Conservation (phyloP, 2,888 invertebrate species). For the Cartodere bifasciata region DNA sequence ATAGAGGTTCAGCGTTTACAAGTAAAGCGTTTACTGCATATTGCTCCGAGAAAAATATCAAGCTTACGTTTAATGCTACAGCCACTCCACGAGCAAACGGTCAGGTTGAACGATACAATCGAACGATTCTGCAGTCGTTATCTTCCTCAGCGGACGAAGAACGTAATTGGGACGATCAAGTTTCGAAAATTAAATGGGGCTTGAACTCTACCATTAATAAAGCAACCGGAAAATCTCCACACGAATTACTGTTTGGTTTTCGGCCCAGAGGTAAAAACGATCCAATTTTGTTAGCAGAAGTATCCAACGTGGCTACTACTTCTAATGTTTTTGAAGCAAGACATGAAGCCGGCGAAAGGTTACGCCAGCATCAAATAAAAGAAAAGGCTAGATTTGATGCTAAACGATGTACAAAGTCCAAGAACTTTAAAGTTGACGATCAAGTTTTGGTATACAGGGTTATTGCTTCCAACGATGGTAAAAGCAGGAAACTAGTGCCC, state of each 20-base stretch:
- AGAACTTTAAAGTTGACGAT: slow-evolving; percentile 5
- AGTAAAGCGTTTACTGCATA: neutral
- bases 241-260: slow-evolving; percentile 5
- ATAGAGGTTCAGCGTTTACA: neutral
- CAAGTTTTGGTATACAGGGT: slow-evolving; percentile 7
- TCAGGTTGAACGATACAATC: slow-evolving; percentile 12
- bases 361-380: slow-evolving; percentile 5
- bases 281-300: slow-evolving; percentile 1
- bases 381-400: slow-evolving; percentile 8
- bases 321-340: slow-evolving; percentile 2
- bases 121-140: slow-evolving; percentile 7
- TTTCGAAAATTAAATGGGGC: slow-evolving; percentile 4
- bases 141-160: neutral
- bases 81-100: slow-evolving; percentile 13
- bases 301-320: neutral
- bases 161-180: slow-evolving; percentile 3
- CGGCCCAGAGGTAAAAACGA: neutral
- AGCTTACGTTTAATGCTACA: slow-evolving; percentile 8
- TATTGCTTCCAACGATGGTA: slow-evolving; percentile 3
- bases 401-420: slow-evolving; percentile 1
- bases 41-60: slow-evolving; percentile 1
- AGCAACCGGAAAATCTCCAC: slow-evolving; percentile 3
- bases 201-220: slow-evolving; percentile 5
- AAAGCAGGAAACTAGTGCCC: slow-evolving; percentile 10
- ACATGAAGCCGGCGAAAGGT: neutral